Evolutionary conservation across 2,888 invertebrate genomes (phyloP).

Genomic region (Pyrochroa serraticornis): DNA sequence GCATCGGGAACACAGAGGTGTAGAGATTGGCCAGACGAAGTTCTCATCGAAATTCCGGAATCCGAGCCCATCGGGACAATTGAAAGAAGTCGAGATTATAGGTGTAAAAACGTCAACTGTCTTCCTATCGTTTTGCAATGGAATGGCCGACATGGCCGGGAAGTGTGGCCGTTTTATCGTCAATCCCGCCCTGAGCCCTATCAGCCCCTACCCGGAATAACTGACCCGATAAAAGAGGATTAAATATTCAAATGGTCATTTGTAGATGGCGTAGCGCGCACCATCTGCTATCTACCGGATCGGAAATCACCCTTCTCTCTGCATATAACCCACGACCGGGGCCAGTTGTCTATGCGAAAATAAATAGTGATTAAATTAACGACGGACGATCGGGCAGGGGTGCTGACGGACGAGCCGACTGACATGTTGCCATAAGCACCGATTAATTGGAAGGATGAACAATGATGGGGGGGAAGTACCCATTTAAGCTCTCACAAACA

Average conservation of each 20-base stretch:
- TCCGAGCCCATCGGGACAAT: too few relatives aligned
- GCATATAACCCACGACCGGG: conserved; percentile 13
- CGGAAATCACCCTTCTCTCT: conserved; percentile 34
- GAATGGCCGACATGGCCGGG: too few relatives aligned
- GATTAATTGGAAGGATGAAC: conserved; percentile 32
- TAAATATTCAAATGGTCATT: conserved; percentile 43
- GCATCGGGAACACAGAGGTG: too few relatives aligned
- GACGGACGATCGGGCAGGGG: conserved; percentile 31
- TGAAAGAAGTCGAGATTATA: too few relatives aligned
- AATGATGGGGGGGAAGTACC: conserved; percentile 21
- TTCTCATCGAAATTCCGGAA: too few relatives aligned
- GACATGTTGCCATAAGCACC: conserved; percentile 30
- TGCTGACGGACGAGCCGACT: conserved; percentile 7
- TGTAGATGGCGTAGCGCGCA: conserved; percentile 25
- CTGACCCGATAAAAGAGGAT: conserved; percentile 36
- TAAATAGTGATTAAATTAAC: conserved; percentile 41
- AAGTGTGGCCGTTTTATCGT: too few relatives aligned
- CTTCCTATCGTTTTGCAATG: too few relatives aligned
- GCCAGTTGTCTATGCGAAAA: conserved; percentile 34
- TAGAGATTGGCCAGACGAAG: too few relatives aligned
- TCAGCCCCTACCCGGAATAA: too few relatives aligned
- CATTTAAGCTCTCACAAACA: conserved; percentile 20
- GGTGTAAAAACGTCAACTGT: too few relatives aligned
- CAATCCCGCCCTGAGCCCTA: too few relatives aligned
- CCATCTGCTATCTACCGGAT: conserved; percentile 40